Evolutionary conservation across 2,888 invertebrate species (phyloP).

Genomic region (Lithosia quadra): DNA sequence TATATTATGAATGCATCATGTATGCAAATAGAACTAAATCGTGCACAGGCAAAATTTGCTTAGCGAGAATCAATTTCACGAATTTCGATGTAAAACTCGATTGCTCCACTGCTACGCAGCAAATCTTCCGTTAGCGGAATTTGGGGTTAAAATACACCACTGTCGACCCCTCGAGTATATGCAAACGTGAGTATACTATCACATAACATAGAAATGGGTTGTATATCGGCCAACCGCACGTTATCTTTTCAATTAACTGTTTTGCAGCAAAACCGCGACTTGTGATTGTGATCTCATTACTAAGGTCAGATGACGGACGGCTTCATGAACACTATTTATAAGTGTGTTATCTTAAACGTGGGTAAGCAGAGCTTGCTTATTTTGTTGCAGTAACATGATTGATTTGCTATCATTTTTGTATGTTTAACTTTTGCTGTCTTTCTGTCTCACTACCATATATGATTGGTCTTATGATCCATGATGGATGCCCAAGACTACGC

Average conservation of each 20-base stretch:
- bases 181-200: not conserved
- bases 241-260: slow-evolving; percentile 25
- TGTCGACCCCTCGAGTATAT: not conserved
- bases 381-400: not conserved
- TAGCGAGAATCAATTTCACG: too few relatives aligned
- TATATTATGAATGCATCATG: too few relatives aligned
- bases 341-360: not conserved
- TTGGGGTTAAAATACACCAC: not conserved
- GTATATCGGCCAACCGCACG: not conserved
- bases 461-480: too few relatives aligned
- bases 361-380: not conserved
- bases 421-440: too few relatives aligned
- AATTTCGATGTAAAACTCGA: not conserved
- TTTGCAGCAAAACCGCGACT: slow-evolving; percentile 17
- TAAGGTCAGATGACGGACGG: slow-evolving; percentile 37
- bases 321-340: slow-evolving; percentile 15
- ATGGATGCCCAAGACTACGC: too few relatives aligned
- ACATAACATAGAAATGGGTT: not conserved
- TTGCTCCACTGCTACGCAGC: too few relatives aligned
- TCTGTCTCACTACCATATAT: too few relatives aligned
- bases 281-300: slow-evolving; percentile 18
- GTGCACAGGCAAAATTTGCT: not conserved
- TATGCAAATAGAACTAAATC: too few relatives aligned
- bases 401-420: not conserved
- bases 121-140: not conserved